A percentile compares a stretch with the other conserved stretches of the same genome.
phyloP scores from a whole-genome alignment of 2,113 vertebrate species.

The Terrapene triunguis region DNA sequence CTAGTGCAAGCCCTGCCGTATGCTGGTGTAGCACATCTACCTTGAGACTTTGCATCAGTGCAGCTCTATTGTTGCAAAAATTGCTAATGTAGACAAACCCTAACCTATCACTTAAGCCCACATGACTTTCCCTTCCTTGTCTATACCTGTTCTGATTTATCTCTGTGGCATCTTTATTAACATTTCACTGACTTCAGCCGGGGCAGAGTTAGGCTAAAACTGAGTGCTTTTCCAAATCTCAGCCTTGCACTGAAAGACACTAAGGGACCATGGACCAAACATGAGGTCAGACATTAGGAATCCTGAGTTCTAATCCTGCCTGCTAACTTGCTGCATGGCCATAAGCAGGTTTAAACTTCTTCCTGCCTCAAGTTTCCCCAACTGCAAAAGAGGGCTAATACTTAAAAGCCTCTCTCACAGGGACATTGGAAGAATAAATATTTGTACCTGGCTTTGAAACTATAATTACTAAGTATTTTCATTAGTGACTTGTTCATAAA shows the following conservation, averaged over 20 bases:
- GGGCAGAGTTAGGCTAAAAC: accelerated
- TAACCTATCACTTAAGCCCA: accelerated
- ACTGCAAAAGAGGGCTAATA: neutral
- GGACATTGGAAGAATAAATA: neutral
- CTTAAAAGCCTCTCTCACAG: neutral
- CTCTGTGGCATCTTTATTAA: accelerated
- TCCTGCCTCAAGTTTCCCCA: neutral
- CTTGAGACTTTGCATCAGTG: neutral
- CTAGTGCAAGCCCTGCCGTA: neutral
- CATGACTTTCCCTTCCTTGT: accelerated
- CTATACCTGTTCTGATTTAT: accelerated
- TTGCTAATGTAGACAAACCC: neutral
- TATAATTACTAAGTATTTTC: neutral
- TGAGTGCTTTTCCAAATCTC: neutral
- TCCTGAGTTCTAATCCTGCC: neutral
- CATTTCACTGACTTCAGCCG: accelerated
- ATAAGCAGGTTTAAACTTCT: neutral
- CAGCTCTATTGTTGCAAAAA: neutral
- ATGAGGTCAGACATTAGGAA: neutral
- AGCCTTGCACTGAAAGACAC: accelerated
- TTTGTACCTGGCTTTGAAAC: neutral
- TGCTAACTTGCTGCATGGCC: accelerated
- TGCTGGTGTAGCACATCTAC: neutral
- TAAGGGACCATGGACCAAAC: accelerated
- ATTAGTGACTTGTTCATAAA: neutral